Base-by-base conservation (phyloP, 2,113 vertebrate species). In the Panthera leo region DNA sequence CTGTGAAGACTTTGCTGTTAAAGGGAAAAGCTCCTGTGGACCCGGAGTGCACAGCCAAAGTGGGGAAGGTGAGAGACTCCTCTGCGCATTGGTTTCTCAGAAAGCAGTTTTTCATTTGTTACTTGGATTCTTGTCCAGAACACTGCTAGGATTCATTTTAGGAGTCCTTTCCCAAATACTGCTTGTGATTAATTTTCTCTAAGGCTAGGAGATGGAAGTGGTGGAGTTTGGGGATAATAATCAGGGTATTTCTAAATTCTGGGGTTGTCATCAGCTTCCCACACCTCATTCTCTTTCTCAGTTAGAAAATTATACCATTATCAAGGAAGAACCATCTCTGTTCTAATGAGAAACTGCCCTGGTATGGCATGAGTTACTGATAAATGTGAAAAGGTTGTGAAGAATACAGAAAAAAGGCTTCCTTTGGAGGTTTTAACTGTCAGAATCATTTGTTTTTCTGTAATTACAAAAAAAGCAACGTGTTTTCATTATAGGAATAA, bases 1-100 rank as follows among this genome's bases (percentile, higher is more conserved):
- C 99, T 18, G 99, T 99, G 97, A 99, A 98, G 98, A 99, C 98
- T 0, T 97, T 99, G 96, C 97, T 99, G 61, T 98, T 99, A 98
- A 99, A 99, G 95, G 99, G 99, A 55, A 99, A 99, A 98, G 99
- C 98, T 48, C 99, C 99, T 0, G 99, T 99, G 87, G 99, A 99
- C 95, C 27, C 98, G 3, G 99, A 99, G 96, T 99, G 99, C 89
- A 98, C 98, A 96, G 97, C 97, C 86, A 99, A 99, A 95, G 90
- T 99, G 4, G 99, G 99, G 92, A 99, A 99, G 99, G 99, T 99
- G 67, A 97, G 94, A 87, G 21, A 79, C 23, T 71, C 55, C 45
- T 89, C 5, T 5, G 58, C 51, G 67, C 21, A 12, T 7, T 55
- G 80, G 36, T 91, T 89, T 83, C 70, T 97, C 29, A 36, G 70